Evolutionary conservation across 1,140 invertebrate genomes (phyloP), one percentile per base, ranked within the genome.

Genomic region (Wasmannia auropunctata): DNA sequence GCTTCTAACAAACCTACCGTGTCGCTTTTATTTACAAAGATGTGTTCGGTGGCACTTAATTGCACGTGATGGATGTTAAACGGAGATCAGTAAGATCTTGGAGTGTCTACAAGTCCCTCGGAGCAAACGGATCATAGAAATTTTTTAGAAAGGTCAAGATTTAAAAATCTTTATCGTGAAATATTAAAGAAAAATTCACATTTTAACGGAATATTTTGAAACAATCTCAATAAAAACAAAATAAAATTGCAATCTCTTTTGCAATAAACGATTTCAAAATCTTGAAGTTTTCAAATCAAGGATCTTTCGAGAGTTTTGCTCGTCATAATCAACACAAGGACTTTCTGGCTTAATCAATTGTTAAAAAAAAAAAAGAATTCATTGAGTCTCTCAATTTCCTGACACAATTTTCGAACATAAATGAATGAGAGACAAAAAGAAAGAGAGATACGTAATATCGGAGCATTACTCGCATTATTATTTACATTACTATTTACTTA

Each of bases 1-100:
- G 19, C n/a, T 77, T 63, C 19, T 31, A 43, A 46, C 28, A n/a
- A 63, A 62, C 19, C 25, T 76, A 62, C 11, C 14, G 3, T 16
- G 8, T 79, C n/a, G 8, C n/a, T 37, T 51, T 67, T 79, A 79
- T 79, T 49, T 79, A 79, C 76, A 79, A 60, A 34, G 31, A 67
- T 37, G n/a, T n/a, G n/a, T n/a, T 31, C 14, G 4, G 10, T 22
- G 28, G n/a, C 10, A 37, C 65, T 60, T 46, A 51, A 37, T 51
- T 25, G n/a, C 14, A 19, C 7, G 31, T 34, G 10, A 5, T 28
- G 6, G 3, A 8, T 46, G 25, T 22, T 43, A 11, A 34, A 10
- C 40, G 2, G 58, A n/a, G 28, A 49, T 77, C 28, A 62, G 63
- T 16, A 6, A 43, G 37, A 46, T 75, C 34, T 3, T 31, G 19